Evolutionary conservation across 1,140 invertebrate genomes (phyloP).

Genomic region (Magallana angulata): DNA sequence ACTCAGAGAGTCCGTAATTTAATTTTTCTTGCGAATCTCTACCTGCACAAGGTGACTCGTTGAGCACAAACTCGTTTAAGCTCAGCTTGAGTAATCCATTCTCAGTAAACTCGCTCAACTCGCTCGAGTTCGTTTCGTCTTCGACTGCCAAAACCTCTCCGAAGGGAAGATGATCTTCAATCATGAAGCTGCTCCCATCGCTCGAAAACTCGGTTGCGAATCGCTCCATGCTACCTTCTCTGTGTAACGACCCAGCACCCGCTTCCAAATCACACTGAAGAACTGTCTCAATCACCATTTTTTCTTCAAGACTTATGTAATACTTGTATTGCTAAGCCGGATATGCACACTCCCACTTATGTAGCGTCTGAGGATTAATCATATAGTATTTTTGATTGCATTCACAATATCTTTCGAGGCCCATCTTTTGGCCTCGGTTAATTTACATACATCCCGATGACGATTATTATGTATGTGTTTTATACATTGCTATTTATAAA

Average conservation of each 20-base stretch:
- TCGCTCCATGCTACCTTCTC: not conserved
- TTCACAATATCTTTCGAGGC: not conserved
- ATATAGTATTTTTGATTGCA: too few relatives aligned
- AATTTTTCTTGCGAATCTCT: not conserved
- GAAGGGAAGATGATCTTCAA: not conserved
- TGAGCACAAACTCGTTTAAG: not conserved
- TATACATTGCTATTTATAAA: not conserved
- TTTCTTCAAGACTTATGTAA: not conserved
- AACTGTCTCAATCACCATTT: not conserved
- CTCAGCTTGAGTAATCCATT: not conserved
- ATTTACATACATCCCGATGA: slow-evolving; percentile 2
- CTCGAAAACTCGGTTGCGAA: not conserved
- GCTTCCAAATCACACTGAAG: not conserved
- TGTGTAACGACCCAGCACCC: not conserved
- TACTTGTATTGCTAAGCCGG: not conserved
- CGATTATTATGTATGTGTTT: not conserved
- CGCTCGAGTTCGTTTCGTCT: not conserved
- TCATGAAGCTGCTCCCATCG: not conserved
- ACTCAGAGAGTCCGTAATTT: not conserved
- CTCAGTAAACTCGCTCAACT: not conserved
- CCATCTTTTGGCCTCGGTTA: not conserved
- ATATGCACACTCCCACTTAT: not conserved
- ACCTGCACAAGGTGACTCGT: not conserved
- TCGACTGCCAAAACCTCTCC: not conserved
- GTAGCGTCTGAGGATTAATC: too few relatives aligned